Conservation (phyloP, 2,113 vertebrate genomes). For the Marmota flaviventris region DNA sequence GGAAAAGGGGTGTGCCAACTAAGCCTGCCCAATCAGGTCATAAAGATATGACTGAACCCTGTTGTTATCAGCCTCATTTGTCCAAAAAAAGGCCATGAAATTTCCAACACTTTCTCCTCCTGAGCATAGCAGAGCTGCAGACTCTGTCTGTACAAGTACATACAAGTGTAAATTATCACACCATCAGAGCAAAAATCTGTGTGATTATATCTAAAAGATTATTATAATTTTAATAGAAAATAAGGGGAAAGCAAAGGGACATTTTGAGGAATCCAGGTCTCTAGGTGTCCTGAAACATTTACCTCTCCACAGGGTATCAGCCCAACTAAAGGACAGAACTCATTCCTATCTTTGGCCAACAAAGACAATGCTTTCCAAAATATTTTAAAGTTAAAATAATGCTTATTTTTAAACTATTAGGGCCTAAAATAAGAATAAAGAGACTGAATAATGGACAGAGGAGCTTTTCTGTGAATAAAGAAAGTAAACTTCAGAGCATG, state of each 20-base stretch:
- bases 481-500: not conserved
- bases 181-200: not conserved
- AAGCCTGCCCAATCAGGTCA: not conserved
- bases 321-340: not conserved
- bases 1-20: not conserved
- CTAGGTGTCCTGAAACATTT: not conserved
- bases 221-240: conserved; percentile 12
- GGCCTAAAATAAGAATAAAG: not conserved
- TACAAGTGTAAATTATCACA: not conserved
- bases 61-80: not conserved
- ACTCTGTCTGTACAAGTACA: not conserved
- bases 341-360: not conserved
- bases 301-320: not conserved
- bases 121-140: not conserved
- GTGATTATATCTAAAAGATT: not conserved
- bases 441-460: not conserved
- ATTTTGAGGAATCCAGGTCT: not conserved
- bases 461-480: conserved; percentile 7
- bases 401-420: not conserved
- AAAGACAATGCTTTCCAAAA: not conserved
- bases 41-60: not conserved
- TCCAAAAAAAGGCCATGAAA: not conserved
- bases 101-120: not conserved
- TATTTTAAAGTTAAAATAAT: not conserved
- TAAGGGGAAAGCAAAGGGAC: not conserved